Evolutionary conservation across 2,113 vertebrate species (phyloP), one percentile per base, ranked within the genome.

Genomic region (Meriones unguiculatus): DNA sequence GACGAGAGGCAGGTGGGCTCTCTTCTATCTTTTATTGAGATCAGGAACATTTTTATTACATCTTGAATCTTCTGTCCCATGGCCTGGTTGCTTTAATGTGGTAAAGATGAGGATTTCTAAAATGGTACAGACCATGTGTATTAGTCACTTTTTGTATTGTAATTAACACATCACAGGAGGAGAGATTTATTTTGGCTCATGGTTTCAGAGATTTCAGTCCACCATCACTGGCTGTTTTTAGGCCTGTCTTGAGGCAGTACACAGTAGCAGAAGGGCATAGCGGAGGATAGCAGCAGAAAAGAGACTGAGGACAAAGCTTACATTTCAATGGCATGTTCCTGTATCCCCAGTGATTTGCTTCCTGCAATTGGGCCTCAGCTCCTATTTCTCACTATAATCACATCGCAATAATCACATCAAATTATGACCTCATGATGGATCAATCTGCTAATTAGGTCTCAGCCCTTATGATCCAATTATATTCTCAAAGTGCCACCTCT

Each of bases 91-190:
- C 22, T 92, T 87, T 50, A 91, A 54, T 6, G 2, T 70, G 87
- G 50, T 87, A 86, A 96, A 87, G 91, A 86, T 77, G 46, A 91
- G 41, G 75, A 38, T 82, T 90, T 93, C 85, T 90, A 69, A 91
- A 94, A 94, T 78, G 17, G 70, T 80, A 70, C 17, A 94, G 69
- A 80, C 57, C 38, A 17, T 57, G 35, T 35, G 41, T 35, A 13
- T 69, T 69, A 41, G 70, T 32, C 17, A 64, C 24, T 62, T 62
- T 57, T 46, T 57, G 38, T 67, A 10, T 62, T 65, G 4, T 54
- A 41, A 30, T 4, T 65, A 54, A 38, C 67, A 18, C 35, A n/a
- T 28, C 8, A 18, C 25, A 78, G 62, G 62, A 65, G 22, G 41
- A 32, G 24, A 90, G 41, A 28, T 50, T 64, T 24, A 90, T 77